These are phyloP conservation scores for Hemitrygon akajei DNA, from an alignment of 2,797 vertebrate species.

Conservation along the genomic window DNA sequence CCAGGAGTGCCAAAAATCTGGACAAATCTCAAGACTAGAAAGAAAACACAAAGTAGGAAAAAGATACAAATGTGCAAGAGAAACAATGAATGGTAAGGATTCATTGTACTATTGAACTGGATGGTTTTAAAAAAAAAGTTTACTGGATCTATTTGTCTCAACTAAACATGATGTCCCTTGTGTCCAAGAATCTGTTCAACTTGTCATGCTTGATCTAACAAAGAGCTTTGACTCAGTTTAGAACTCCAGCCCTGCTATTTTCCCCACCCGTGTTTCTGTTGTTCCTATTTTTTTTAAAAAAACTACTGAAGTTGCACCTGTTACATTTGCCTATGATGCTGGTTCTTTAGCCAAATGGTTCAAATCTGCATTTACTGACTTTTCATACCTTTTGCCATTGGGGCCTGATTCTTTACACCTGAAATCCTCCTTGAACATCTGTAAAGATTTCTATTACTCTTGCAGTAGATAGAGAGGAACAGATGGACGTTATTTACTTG, in stretches of 20 bases:
- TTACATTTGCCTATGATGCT: too few species aligned
- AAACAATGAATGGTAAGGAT: conserved; percentile 11
- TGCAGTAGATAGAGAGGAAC: too few species aligned
- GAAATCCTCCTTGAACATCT: background rate
- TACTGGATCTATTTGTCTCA: background rate
- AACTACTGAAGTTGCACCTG: too few species aligned
- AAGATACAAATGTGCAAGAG: background rate
- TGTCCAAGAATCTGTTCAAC: too few species aligned
- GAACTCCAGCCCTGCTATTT: background rate
- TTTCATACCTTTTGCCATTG: background rate
- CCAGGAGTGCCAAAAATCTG: background rate
- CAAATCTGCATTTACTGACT: background rate
- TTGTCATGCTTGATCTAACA: too few species aligned
- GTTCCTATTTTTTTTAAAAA: too few species aligned
- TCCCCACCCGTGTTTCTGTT: background rate
- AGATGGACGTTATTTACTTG: too few species aligned
- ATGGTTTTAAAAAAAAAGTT: background rate
- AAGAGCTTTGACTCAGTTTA: background rate
- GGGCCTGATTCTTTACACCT: background rate
- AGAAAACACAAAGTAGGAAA: background rate
- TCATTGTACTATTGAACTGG: background rate
- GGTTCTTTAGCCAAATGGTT: background rate
- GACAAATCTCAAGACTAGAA: conserved; percentile 6
- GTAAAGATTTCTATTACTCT: too few species aligned
- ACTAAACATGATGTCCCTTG: background rate